A percentile compares a stretch with the other conserved stretches of the same genome.
Evolutionary conservation across 1,140 invertebrate species (phyloP).

Genomic region (Dendrolimus kikuchii): DNA sequence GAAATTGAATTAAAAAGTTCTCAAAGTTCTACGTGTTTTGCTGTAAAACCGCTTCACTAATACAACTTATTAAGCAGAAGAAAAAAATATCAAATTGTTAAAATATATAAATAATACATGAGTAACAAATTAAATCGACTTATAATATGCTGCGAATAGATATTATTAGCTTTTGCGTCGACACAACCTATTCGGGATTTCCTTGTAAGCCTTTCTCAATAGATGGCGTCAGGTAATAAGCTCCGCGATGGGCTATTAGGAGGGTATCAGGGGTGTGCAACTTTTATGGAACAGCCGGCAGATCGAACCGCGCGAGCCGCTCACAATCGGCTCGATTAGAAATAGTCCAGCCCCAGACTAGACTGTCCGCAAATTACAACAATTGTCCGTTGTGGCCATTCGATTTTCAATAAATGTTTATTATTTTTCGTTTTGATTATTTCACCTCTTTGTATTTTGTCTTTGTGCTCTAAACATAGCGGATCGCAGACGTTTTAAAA

Average conservation of each 20-base stretch:
- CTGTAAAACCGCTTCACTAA: too few species aligned
- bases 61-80: too few species aligned
- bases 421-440: background rate
- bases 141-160: conserved; percentile 31
- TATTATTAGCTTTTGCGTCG: conserved; percentile 50
- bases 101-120: too few species aligned
- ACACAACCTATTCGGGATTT: conserved; percentile 62
- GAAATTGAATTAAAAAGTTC: too few species aligned
- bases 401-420: conserved; percentile 12
- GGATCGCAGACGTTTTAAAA: too few species aligned
- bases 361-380: conserved; percentile 40
- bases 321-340: conserved; percentile 54
- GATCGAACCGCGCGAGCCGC: conserved; percentile 31
- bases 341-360: conserved; percentile 23
- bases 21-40: too few species aligned
- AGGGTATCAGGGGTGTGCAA: conserved; percentile 36
- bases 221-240: conserved; percentile 66
- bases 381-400: conserved; percentile 29
- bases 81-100: too few species aligned
- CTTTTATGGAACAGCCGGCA: conserved; percentile 42
- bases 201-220: conserved; percentile 65
- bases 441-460: background rate
- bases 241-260: conserved; percentile 64
- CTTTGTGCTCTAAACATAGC: too few species aligned
- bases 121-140: too few species aligned